A percentile compares a stretch with the other conserved stretches of the same genome.
Evolutionary conservation across 2,113 vertebrate species (phyloP).

Genomic region (Tyrannus savana): DNA sequence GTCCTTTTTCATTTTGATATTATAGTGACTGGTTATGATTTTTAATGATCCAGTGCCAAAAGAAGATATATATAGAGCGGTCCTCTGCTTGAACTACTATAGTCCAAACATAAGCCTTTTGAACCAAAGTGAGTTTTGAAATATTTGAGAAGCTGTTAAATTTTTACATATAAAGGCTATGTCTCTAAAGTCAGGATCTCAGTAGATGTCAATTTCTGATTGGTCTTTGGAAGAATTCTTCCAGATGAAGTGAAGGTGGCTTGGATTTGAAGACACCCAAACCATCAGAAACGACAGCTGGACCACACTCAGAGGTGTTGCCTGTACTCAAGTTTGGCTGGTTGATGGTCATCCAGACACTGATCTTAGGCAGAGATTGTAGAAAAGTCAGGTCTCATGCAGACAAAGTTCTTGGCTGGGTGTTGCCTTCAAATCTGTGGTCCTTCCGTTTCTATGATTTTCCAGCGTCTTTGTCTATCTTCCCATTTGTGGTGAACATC

Average conservation of each 20-base stretch:
- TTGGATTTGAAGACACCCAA: background rate
- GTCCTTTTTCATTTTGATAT: background rate
- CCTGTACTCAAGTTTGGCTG: background rate
- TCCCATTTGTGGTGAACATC: background rate
- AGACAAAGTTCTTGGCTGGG: background rate
- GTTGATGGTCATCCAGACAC: background rate
- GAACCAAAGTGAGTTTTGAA: background rate
- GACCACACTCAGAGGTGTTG: background rate
- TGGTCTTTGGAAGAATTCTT: background rate
- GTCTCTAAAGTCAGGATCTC: background rate
- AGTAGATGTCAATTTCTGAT: background rate
- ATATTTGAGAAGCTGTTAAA: background rate
- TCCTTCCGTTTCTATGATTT: background rate
- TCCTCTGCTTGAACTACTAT: background rate
- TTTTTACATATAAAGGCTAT: background rate
- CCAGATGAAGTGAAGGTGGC: background rate
- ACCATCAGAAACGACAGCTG: background rate
- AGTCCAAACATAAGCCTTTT: background rate
- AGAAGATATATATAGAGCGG: background rate
- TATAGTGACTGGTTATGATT: background rate
- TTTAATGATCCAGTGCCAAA: background rate
- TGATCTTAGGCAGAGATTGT: background rate
- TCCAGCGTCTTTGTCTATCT: background rate
- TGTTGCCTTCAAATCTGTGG: background rate
- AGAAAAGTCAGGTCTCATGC: fast-evolving